Percentiles rank a stretch among this genome's conserved stretches.
Conservation (phyloP, 2,113 vertebrate species). For the Benitochromis conjunctus region DNA sequence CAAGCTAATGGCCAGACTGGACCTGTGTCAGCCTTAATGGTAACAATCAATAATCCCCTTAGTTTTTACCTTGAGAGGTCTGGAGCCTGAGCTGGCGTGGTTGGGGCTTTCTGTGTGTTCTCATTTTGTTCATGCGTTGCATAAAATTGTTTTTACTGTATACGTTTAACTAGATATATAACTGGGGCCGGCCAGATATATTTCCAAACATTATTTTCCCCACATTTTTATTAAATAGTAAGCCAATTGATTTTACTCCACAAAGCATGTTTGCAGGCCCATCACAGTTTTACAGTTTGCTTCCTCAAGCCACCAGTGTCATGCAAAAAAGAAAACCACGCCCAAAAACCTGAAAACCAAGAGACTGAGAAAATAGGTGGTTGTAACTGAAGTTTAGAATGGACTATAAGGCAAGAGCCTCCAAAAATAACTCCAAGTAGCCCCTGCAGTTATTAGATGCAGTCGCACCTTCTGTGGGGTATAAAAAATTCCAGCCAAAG, state of each 20-base stretch:
- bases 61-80: not conserved
- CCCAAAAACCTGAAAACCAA: not conserved
- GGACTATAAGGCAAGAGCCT: not conserved
- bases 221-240: not conserved
- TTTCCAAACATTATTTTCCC: not conserved
- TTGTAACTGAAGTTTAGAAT: not conserved
- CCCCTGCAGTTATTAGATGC: not conserved
- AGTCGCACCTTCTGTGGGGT: not conserved
- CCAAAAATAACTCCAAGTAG: not conserved
- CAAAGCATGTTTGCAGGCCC: not conserved
- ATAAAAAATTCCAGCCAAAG: not conserved
- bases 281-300: not conserved
- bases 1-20: constrained; percentile 23
- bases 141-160: not conserved
- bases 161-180: not conserved
- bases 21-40: constrained; percentile 30
- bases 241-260: not conserved
- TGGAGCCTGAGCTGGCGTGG: not conserved
- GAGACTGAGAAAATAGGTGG: not conserved
- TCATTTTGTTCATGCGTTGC: not conserved
- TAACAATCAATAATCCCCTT: constrained; percentile 47
- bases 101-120: not conserved
- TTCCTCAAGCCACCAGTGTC: not conserved
- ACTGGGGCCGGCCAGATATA: not conserved
- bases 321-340: not conserved